A percentile compares a stretch with the other conserved stretches of the same genome.
phyloP scores from a whole-genome alignment of 2,888 invertebrate genomes.

The Lissonota sp. region DNA sequence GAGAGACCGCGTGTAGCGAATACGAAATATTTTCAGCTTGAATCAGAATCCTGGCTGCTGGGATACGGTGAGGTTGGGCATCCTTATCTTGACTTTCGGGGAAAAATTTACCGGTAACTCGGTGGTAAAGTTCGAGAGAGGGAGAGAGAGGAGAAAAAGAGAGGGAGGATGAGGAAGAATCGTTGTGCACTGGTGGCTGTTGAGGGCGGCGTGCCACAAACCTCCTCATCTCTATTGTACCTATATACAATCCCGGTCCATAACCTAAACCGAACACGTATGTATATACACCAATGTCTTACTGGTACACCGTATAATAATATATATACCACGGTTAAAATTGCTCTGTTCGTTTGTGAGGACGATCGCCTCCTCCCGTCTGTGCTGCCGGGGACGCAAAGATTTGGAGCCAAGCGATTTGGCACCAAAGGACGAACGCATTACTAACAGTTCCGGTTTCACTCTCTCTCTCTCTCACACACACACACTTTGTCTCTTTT shows the following conservation, averaged over 20 bases:
- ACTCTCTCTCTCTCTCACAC: constrained; percentile 4
- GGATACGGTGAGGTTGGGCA: constrained; percentile 23
- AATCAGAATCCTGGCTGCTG: constrained; percentile 38
- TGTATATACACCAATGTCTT: constrained; percentile 12
- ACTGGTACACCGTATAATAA: constrained; percentile 9
- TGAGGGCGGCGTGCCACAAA: constrained; percentile 36
- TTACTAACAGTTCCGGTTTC: constrained; percentile 64
- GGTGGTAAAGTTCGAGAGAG: constrained; percentile 55
- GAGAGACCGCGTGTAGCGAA: constrained; percentile 45
- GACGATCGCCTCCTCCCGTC: constrained; percentile 52
- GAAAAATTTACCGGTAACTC: constrained; percentile 53
- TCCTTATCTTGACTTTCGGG: constrained; percentile 22
- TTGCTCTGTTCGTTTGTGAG: constrained; percentile 45
- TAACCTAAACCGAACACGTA: constrained; percentile 29
- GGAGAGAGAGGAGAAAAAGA: no score
- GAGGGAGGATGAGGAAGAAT: constrained; percentile 10
- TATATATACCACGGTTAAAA: constrained; percentile 47
- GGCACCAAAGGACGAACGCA: constrained; percentile 62
- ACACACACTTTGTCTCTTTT: constrained; percentile 30
- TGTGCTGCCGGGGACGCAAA: constrained; percentile 57
- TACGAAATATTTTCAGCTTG: constrained; percentile 43
- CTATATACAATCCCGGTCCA: constrained; percentile 30
- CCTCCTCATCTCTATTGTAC: constrained; percentile 50
- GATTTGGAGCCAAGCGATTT: constrained; percentile 67
- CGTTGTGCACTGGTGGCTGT: constrained; percentile 21